Percentiles rank a stretch among this genome's conserved stretches.
Conservation (phyloP, 1,140 invertebrate species). For the Drusus annulatus region DNA sequence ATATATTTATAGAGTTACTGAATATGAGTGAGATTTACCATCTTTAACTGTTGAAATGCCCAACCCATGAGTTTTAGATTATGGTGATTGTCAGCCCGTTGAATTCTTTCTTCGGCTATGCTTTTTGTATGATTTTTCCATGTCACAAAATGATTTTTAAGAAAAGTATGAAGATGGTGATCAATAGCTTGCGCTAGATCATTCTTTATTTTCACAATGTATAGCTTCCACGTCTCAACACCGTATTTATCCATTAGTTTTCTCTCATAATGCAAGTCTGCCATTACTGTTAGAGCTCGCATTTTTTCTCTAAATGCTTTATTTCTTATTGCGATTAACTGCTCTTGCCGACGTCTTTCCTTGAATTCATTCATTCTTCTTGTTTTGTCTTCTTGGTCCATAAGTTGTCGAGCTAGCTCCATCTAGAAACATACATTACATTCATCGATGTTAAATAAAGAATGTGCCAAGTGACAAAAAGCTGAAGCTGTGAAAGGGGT, state of each 20-base stretch:
- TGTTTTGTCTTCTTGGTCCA: constrained; percentile 76
- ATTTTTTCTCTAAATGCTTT: constrained; percentile 70
- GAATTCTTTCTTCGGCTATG: constrained; percentile 67
- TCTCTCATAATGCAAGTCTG: constrained; percentile 73
- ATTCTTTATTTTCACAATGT: constrained; percentile 69
- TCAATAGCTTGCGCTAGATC: constrained; percentile 69
- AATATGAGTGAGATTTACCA: constrained; percentile 61
- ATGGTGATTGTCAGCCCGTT: constrained; percentile 68
- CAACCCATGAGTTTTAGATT: constrained; percentile 65
- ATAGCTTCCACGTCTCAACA: constrained; percentile 69
- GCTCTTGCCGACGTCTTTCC: constrained; percentile 73
- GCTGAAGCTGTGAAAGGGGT: no score
- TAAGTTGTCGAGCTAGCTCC: constrained; percentile 64
- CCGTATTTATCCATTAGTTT: constrained; percentile 69
- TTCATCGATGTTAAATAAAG: no score
- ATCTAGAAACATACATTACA: constrained; percentile 16
- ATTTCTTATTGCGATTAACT: constrained; percentile 73
- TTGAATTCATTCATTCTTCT: constrained; percentile 73
- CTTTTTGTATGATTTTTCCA: constrained; percentile 71
- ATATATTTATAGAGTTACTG: background rate
- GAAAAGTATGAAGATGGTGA: constrained; percentile 67
- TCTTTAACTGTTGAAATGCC: constrained; percentile 64
- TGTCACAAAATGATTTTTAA: constrained; percentile 68
- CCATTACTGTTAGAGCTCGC: constrained; percentile 71
- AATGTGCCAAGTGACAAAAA: no score